phyloP scores from a whole-genome alignment of 2,888 invertebrate species.

The Synanthedon formicaeformis region DNA sequence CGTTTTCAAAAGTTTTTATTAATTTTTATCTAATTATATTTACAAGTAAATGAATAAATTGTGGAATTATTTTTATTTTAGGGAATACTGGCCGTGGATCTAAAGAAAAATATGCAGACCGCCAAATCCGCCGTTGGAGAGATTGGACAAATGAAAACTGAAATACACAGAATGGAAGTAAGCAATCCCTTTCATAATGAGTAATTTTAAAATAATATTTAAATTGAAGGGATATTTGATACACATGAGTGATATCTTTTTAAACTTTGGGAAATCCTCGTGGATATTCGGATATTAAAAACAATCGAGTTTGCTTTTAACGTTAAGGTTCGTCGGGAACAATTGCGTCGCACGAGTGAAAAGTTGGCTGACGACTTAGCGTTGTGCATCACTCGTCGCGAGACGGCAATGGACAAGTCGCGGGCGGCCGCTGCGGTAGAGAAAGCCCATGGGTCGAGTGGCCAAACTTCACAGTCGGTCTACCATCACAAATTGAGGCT shows the following conservation, averaged over 20 bases:
- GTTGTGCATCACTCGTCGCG: constrained; percentile 50
- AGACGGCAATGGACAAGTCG: constrained; percentile 47
- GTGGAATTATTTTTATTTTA: constrained; percentile 21
- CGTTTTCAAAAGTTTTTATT: not conserved
- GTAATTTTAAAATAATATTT: not conserved
- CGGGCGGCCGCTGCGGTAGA: constrained; percentile 51
- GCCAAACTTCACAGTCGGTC: constrained; percentile 36
- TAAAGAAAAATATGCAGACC: constrained; percentile 75
- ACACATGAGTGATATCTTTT: constrained; percentile 8
- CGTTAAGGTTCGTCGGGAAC: constrained; percentile 50
- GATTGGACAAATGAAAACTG: constrained; percentile 79
- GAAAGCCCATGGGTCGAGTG: constrained; percentile 33
- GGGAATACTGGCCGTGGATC: constrained; percentile 76
- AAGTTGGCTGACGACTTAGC: constrained; percentile 57
- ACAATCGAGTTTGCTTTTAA: not conserved
- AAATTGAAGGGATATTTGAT: not conserved
- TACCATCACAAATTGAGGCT: constrained; percentile 55
- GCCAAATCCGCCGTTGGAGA: constrained; percentile 78
- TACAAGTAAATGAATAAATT: not conserved
- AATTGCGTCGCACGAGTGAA: constrained; percentile 51
- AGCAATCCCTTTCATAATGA: constrained; percentile 7
- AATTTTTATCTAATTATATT: not conserved
- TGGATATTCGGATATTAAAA: constrained; percentile 8
- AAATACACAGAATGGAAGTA: constrained; percentile 88
- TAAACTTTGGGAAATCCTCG: constrained; percentile 3